Evolutionary conservation across 2,797 vertebrate genomes (phyloP).

Genomic region (Euphonia xanthogaster): DNA sequence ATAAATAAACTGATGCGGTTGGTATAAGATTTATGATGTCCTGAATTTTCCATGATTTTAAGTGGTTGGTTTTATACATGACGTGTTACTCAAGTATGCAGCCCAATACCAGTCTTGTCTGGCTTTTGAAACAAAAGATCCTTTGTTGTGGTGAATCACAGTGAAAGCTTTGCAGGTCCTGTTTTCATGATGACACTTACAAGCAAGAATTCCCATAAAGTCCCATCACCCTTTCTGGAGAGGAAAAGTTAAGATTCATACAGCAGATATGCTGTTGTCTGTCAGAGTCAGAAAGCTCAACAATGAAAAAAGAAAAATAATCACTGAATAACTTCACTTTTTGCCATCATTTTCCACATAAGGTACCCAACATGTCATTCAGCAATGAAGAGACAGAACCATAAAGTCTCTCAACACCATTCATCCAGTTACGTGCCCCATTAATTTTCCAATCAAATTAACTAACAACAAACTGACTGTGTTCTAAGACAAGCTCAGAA

Average conservation of each 20-base stretch:
- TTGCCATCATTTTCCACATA: not conserved
- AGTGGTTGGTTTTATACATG: constrained; percentile 42
- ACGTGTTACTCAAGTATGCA: constrained; percentile 58
- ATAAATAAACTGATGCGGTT: constrained; percentile 62
- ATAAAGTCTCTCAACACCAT: constrained; percentile 1
- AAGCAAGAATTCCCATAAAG: constrained; percentile 27
- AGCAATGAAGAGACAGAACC: not conserved
- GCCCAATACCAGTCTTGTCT: constrained; percentile 56
- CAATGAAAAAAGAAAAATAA: not conserved
- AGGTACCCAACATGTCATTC: constrained; percentile 1
- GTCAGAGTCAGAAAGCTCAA: not conserved
- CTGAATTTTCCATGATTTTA: constrained; percentile 61
- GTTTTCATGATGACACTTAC: constrained; percentile 47
- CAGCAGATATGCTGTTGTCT: not conserved
- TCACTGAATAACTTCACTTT: not conserved
- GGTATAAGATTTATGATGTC: constrained; percentile 61
- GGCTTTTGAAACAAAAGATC: constrained; percentile 54
- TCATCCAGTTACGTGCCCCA: not conserved
- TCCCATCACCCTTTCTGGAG: not conserved
- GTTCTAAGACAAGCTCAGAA: not conserved
- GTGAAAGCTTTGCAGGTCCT: constrained; percentile 41
- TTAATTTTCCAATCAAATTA: constrained; percentile 27
- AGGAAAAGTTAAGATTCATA: not conserved
- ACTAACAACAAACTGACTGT: not conserved
- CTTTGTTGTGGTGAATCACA: constrained; percentile 66